Percentiles rank a stretch among this genome's conserved stretches.
phyloP scores from a whole-genome alignment of 2,888 invertebrate genomes.

The Drosophila nr. perissopoda region DNA sequence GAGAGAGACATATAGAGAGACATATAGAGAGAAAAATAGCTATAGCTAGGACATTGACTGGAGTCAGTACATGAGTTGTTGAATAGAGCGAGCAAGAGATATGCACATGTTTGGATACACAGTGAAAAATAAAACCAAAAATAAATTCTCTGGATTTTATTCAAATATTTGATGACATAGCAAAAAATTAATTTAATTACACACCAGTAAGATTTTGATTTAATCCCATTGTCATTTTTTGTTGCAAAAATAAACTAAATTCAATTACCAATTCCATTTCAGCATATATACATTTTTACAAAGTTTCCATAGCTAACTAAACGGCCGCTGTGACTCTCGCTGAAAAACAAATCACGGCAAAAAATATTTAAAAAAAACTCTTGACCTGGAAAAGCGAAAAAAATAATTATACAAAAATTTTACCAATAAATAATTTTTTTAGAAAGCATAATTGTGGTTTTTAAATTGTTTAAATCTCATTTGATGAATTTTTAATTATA shows the following conservation, averaged over 20 bases:
- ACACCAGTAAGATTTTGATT: not conserved
- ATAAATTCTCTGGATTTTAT: not conserved
- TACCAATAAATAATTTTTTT: not conserved
- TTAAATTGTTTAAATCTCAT: not conserved
- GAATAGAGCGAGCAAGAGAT: constrained; percentile 12
- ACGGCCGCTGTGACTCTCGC: not conserved
- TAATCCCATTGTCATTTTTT: not conserved
- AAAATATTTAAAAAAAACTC: not conserved
- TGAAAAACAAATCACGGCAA: not conserved
- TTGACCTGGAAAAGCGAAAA: not conserved
- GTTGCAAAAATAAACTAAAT: not conserved
- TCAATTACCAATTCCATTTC: not conserved
- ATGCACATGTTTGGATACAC: constrained; percentile 20
- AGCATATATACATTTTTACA: not conserved
- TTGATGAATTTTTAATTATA: not conserved
- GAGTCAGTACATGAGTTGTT: not conserved
- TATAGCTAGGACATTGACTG: not conserved
- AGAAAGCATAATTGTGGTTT: not conserved
- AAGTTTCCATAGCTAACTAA: not conserved
- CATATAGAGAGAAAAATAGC: not conserved
- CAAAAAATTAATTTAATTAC: not conserved
- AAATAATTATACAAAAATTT: not conserved
- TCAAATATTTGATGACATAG: not conserved
- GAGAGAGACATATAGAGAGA: too few relatives aligned
- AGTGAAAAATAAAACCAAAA: not conserved